Base-by-base conservation (phyloP, 2,113 vertebrate genomes). In the Hippocampus abdominalis region DNA sequence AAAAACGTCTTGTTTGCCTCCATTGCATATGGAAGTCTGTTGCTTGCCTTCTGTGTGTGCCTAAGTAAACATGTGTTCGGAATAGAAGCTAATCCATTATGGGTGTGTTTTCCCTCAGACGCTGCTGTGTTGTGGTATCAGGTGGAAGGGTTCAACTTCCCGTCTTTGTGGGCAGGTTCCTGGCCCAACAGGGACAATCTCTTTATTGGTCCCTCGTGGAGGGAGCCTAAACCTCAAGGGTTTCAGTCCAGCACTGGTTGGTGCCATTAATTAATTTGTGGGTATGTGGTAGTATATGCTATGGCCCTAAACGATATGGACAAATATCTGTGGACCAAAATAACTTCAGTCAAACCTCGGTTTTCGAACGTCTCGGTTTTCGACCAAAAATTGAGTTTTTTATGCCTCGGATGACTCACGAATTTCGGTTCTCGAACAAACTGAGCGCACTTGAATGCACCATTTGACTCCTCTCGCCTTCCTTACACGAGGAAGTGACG, bases 161-260 rank as follows among this genome's bases (percentile, higher is more conserved):
- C 64, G 82, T 82, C 86, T 89, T 90, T 84, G 84, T 85, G 23
- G 77, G 68, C 81, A 76, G 60, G 79, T 89, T 89, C 82, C 83
- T 74, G 85, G 81, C 79, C 62, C 60, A 8, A 77, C 53, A 29
- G 75, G 71, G 74, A 73, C 80, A 79, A 63, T 79, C 72, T 79
- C 72, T 57, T 36, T 32, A 71, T 40, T 64, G 71, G 74, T 60
- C 75, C 44, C 68, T 1, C 40, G 76, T 69, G 73, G 75, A 20
- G 56, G 36, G 66, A 75, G 59, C 70, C 51, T 18, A 21, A 46
- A 81, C 46, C 72, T 29, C 80, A 85, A 76, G 69, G 79, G 76
- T 77, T 86, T 46, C 67, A 77, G 67, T 66, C 25, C 66, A 9
- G 39, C 67, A 51, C 72, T 39, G 62, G 66, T 79, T 40, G 83